A percentile compares a stretch with the other conserved stretches of the same genome.
Conservation (phyloP, 2,888 invertebrate species). For the Blastobasis adustella region DNA sequence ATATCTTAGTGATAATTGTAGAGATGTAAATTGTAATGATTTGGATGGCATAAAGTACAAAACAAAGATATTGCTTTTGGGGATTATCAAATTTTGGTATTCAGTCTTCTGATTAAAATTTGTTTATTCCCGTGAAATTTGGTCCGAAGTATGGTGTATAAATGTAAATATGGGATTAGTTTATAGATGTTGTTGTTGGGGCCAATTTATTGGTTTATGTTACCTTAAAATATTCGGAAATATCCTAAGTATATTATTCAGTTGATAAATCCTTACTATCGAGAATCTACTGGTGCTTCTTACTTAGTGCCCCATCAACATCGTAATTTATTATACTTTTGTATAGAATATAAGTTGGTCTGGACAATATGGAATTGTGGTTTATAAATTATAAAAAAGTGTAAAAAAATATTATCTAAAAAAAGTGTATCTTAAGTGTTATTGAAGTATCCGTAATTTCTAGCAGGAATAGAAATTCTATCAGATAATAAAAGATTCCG, state of each 20-base stretch:
- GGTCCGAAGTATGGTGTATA: neutral
- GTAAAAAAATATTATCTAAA: constrained; percentile 42
- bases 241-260: no score
- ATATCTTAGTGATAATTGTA: constrained; percentile 4
- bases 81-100: neutral
- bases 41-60: constrained; percentile 21
- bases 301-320: constrained; percentile 13
- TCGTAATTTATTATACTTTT: neutral
- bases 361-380: constrained; percentile 62
- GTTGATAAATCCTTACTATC: neutral
- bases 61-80: constrained; percentile 14
- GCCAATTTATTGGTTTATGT: constrained; percentile 6
- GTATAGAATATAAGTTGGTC: constrained; percentile 23
- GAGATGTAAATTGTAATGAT: constrained; percentile 16
- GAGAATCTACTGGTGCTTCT: constrained; percentile 1
- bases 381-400: constrained; percentile 49
- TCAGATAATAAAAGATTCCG: no score
- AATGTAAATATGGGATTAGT: constrained; percentile 1
- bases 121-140: neutral
- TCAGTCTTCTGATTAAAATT: neutral
- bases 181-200: constrained; percentile 6
- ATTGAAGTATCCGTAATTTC: no score
- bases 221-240: neutral
- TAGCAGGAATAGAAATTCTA: no score
- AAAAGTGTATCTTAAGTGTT: neutral